Base-by-base conservation (phyloP, 2,797 vertebrate genomes). In the Acanthurus tractus region DNA sequence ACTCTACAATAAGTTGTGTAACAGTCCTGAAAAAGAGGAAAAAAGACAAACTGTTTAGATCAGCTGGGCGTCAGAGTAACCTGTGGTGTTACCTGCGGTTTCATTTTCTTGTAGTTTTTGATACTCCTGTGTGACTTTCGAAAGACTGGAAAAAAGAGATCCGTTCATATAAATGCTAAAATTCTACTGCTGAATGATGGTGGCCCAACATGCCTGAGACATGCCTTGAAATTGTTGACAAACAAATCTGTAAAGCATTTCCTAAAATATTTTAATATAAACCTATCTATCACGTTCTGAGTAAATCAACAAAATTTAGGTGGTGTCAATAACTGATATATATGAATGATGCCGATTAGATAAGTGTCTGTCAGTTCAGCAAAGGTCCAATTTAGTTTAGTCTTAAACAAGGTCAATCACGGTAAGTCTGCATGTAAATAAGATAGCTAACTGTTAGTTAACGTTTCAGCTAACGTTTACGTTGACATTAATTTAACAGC, bases 391-490 rank as follows among this genome's bases (percentile, higher is more conserved):
- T 34, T 20, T 7, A 42, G 50, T 10, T 18, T 58, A 12, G 25
- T 25, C 25, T 9, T 15, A 42, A 4, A 46, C 48, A 61, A 20
- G 20, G 8, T 23, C 7, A 58, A 18, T 18, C 48, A 22, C 29
- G 11, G 49, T 63, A 42, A 14, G 13, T 67, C 49, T 42, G 25
- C 17, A 6, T 36, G 38, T 12, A 67, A 8, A 5, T 38, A 20
- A 23, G 52, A 18, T 25, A 34, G 6, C 14, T 40, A 53, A 22
- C 23, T 45, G 25, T 20, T 56, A 20, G 15, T 55, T 23, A 76
- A 68, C 69, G 46, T 63, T 56, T 36, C 2, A 4, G 48, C 20
- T 62, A 45, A 57, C 25, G 53, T 61, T 49, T 40, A 54, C 36
- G 57, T 61, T 49, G 42, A 18, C 45, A 5, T 64, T 59, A 62